These are phyloP conservation scores for Hypomesus transpacificus DNA, from an alignment of 2,113 vertebrate species.

Conservation along the genomic window DNA sequence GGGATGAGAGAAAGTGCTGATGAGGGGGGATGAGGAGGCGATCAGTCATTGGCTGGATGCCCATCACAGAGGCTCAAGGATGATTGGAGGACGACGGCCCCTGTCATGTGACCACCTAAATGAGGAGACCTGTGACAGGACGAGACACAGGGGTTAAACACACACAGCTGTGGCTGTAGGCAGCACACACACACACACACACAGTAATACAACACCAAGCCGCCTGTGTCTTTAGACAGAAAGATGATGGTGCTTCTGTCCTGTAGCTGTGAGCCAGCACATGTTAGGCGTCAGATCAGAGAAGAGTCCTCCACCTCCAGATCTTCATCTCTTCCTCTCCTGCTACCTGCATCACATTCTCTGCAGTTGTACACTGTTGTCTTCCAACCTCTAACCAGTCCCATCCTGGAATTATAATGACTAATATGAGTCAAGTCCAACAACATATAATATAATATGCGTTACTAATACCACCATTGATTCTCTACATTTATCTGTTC, in stretches of 20 bases:
- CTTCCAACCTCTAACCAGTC: too few species aligned
- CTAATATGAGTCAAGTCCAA: too few species aligned
- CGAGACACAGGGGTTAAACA: constrained; percentile 49
- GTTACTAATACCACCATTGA: too few species aligned
- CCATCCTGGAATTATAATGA: too few species aligned
- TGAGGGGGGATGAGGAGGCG: constrained; percentile 35
- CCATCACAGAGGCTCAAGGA: constrained; percentile 63
- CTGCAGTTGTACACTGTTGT: neutral
- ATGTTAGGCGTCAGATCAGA: constrained; percentile 47
- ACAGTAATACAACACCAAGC: constrained; percentile 1
- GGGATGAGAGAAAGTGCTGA: constrained; percentile 66
- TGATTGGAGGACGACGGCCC: constrained; percentile 59
- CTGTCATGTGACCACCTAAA: constrained; percentile 47
- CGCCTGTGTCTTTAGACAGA: constrained; percentile 31
- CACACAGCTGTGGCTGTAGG: constrained; percentile 26
- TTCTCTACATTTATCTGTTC: neutral
- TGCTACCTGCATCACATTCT: constrained; percentile 26
- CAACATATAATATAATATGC: too few species aligned
- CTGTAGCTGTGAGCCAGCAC: constrained; percentile 40
- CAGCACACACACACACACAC: constrained; percentile 2
- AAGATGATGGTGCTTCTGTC: constrained; percentile 27
- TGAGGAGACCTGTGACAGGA: constrained; percentile 43
- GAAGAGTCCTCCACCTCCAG: neutral
- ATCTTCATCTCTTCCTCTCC: neutral
- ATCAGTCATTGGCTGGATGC: constrained; percentile 61